Evolutionary conservation across 2,797 vertebrate genomes (phyloP).

Genomic region (Parambassis ranga): DNA sequence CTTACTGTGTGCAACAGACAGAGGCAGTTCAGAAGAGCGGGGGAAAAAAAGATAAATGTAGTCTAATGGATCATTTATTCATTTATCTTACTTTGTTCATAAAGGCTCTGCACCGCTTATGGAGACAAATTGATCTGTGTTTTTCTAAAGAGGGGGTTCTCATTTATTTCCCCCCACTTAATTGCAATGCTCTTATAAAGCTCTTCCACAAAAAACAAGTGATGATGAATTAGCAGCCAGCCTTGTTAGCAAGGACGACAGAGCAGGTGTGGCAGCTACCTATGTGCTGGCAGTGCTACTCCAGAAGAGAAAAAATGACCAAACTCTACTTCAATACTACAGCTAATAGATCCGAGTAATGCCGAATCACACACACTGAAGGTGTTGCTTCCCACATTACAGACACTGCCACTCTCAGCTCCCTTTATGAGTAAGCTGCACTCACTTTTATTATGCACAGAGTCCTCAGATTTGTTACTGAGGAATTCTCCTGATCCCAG

Average conservation of each 20-base stretch:
- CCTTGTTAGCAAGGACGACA: slow-evolving; percentile 30
- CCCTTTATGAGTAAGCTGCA: no score
- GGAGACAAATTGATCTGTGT: slow-evolving; percentile 38
- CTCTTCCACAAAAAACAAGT: background rate
- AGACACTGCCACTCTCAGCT: no score
- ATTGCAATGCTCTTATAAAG: slow-evolving; percentile 20
- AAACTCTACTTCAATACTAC: no score
- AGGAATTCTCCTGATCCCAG: no score
- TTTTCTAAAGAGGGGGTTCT: slow-evolving; percentile 26
- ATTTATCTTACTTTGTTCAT: slow-evolving; percentile 34
- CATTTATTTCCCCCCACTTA: slow-evolving; percentile 35
- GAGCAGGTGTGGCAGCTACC: slow-evolving; percentile 7
- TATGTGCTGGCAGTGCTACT: background rate
- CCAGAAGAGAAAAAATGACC: background rate
- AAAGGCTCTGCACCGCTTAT: slow-evolving; percentile 19
- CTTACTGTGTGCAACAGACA: background rate
- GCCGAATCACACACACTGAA: no score
- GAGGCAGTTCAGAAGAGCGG: no score
- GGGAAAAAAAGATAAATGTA: background rate
- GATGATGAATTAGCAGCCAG: slow-evolving; percentile 24
- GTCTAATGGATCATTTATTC: slow-evolving; percentile 7
- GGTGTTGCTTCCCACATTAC: no score
- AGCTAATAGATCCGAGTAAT: no score
- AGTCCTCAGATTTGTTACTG: no score
- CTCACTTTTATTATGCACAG: no score